Evolutionary conservation across 2,113 vertebrate species (phyloP).

Genomic region (Phalacrocorax aristotelis): DNA sequence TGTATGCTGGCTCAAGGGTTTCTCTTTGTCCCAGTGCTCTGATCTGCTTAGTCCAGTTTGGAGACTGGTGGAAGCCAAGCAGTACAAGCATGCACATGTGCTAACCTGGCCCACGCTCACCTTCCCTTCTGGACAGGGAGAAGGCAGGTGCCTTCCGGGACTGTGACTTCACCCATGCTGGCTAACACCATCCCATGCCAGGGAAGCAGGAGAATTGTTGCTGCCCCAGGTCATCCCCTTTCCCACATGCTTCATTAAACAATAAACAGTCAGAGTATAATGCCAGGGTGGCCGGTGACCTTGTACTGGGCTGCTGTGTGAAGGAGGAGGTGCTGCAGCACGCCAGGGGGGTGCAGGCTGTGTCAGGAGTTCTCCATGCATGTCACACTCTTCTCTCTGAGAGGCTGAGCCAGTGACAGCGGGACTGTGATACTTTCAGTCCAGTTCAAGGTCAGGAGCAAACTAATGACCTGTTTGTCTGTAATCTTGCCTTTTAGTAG

Average conservation of each 20-base stretch:
- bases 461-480: background rate
- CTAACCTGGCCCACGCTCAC: background rate
- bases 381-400: background rate
- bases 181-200: background rate
- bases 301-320: background rate
- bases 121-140: background rate
- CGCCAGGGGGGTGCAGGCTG: background rate
- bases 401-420: background rate
- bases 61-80: background rate
- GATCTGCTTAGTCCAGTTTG: background rate
- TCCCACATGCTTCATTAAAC: background rate
- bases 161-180: background rate
- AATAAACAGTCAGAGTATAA: background rate
- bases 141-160: background rate
- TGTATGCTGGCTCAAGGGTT: background rate
- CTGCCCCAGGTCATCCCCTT: background rate
- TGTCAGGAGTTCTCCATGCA: background rate
- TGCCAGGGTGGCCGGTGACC: background rate
- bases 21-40: background rate
- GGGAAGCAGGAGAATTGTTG: background rate
- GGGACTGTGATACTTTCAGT: background rate
- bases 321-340: background rate
- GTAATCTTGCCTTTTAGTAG: background rate
- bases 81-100: fast-evolving
- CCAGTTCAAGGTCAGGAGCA: background rate